Base-by-base conservation (phyloP, 2,797 vertebrate species). In the Parauchenoglanis ngamensis region DNA sequence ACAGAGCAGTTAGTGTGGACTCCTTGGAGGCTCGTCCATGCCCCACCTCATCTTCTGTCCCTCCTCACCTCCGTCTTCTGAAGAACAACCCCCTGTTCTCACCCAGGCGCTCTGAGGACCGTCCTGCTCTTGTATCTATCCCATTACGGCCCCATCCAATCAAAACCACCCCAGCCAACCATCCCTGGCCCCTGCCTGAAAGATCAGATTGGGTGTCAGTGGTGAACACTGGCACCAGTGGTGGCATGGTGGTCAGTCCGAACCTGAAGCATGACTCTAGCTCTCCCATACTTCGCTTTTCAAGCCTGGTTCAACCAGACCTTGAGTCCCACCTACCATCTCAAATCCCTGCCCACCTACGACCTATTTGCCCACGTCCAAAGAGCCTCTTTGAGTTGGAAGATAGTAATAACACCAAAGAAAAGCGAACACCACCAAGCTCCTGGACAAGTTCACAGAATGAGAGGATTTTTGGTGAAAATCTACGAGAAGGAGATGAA, bases 61-160 rank as follows among this genome's bases (percentile, higher is more conserved):
- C 87, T 57, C 31, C 79, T 77, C 68, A 88, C 67, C 87, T 90
- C 40, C 85, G 83, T 40, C 79, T 87, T 40, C 59, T 90, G 10
- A 92, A 90, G 59, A 83, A 79, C 89, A 87, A 61, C 28, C 54
- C 88, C 1, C 31, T 67, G 84, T 90, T 92, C 3, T 88, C 90
- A 7, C 77, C 90, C 3, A 0, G 85, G 1, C 11, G 77, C 11
- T 87, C 84, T 23, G 94, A 95, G 1, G 78, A 91, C 28, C 92
- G 88, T 73, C 84, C 70, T 44, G 80, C 94, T 76, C 93, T 93
- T 0, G 77, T 92, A 10, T 94, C 95, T 0, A 90, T 95, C 2
- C 95, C 94, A 21, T 94, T 91, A 78, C 94, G 95, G 15, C 96
- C 95, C 28, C 93, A 93, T 17, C 93, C 95, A 3, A 90, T 95